Evolutionary conservation across 2,888 invertebrate species (phyloP).

Genomic region (Myopa testacea): DNA sequence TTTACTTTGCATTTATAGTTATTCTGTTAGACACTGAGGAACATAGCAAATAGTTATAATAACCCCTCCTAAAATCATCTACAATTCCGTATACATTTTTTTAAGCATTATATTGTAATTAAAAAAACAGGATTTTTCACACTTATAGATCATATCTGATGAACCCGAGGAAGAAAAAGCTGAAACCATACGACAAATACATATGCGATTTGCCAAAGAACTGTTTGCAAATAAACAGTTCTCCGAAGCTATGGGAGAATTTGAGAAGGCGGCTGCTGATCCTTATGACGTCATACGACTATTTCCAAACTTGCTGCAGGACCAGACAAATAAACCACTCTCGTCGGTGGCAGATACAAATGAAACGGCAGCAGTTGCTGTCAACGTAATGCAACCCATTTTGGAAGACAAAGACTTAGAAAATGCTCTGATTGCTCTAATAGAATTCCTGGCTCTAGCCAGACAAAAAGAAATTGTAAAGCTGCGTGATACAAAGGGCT

Average conservation of each 20-base stretch:
- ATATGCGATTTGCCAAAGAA: constrained; percentile 90
- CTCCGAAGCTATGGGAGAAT: constrained; percentile 90
- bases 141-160: constrained; percentile 80
- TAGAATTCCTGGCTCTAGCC: constrained; percentile 88
- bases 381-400: constrained; percentile 11
- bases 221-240: constrained; percentile 91
- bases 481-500: constrained; percentile 62
- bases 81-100: no score
- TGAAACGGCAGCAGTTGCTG: constrained; percentile 48
- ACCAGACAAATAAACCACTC: constrained; percentile 51
- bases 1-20: neutral
- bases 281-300: constrained; percentile 95
- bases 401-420: constrained; percentile 87
- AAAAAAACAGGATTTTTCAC: no score
- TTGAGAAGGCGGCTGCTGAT: constrained; percentile 89
- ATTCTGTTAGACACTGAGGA: no score
- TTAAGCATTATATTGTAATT: no score
- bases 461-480: constrained; percentile 69
- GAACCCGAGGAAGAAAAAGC: constrained; percentile 84
- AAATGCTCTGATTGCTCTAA: constrained; percentile 87
- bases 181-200: constrained; percentile 87
- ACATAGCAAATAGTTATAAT: no score
- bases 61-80: no score
- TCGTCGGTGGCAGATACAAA: constrained; percentile 72
- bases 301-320: constrained; percentile 84